Percentiles rank a stretch among this genome's conserved stretches.
These are phyloP conservation scores for Manis javanica DNA, from an alignment of 2,797 vertebrate species.

Conservation along the genomic window DNA sequence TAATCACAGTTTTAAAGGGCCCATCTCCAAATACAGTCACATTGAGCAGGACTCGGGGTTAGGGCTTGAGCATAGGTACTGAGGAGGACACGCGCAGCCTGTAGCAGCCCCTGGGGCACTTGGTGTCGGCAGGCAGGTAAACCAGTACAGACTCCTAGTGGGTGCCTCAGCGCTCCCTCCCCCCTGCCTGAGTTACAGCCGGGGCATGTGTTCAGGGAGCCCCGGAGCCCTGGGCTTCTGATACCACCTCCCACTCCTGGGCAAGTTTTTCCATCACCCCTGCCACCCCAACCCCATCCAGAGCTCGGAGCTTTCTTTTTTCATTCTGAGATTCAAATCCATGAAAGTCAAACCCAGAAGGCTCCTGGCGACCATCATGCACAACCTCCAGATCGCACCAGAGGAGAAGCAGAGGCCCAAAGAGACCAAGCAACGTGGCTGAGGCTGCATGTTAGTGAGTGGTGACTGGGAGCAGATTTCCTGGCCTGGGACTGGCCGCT, in stretches of 20 bases:
- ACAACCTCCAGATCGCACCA: accelerated
- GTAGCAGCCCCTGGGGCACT: accelerated
- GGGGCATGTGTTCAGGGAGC: accelerated
- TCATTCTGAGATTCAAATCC: not conserved
- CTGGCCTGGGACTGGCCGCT: accelerated
- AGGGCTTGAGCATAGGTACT: accelerated
- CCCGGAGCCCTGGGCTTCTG: not conserved
- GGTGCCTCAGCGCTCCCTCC: accelerated
- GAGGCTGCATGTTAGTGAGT: accelerated
- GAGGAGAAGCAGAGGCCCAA: not conserved
- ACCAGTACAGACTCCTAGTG: accelerated
- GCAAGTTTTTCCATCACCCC: accelerated
- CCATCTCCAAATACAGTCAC: not conserved
- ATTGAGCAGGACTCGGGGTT: not conserved
- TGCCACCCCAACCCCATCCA: accelerated
- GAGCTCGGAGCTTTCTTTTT: not conserved
- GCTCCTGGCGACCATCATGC: accelerated
- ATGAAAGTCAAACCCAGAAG: not conserved
- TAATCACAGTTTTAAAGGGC: not conserved
- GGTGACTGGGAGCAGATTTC: too few relatives aligned
- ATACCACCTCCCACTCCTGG: accelerated
- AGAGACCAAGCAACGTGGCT: not conserved
- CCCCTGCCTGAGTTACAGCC: accelerated
- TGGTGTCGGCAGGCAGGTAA: accelerated
- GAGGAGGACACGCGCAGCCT: not conserved